Percentiles rank a stretch among this genome's conserved stretches.
These are phyloP conservation scores for Gadopsis bispinosus DNA, from an alignment of 2,797 vertebrate species.

Conservation along the genomic window DNA sequence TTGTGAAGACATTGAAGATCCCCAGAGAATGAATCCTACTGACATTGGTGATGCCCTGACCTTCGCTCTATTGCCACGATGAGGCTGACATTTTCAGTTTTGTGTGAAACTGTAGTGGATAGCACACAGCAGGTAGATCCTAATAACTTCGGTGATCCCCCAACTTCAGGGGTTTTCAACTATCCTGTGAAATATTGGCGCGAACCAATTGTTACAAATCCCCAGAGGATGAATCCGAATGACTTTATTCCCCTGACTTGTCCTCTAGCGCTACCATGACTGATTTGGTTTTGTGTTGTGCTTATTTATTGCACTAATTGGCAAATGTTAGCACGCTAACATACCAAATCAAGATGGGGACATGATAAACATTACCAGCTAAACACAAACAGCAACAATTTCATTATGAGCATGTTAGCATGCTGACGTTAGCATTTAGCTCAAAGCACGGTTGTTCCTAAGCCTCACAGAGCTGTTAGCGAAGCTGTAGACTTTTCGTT, in stretches of 20 bases:
- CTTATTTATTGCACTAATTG: not conserved
- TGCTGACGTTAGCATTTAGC: slow-evolving; percentile 9
- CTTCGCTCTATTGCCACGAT: not conserved
- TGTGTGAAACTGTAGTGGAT: not conserved
- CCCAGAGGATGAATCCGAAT: not conserved
- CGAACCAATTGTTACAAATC: not conserved
- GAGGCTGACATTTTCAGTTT: not conserved
- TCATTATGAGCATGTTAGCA: not conserved
- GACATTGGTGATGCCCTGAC: too few species aligned
- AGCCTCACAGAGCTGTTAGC: not conserved
- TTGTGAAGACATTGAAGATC: too few species aligned
- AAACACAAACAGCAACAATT: not conserved
- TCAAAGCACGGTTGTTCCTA: not conserved
- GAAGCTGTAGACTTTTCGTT: not conserved
- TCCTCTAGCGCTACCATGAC: not conserved
- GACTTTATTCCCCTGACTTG: not conserved
- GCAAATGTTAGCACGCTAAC: slow-evolving; percentile 1
- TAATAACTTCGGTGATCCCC: not conserved
- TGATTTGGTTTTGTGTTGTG: not conserved
- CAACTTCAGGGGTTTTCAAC: not conserved
- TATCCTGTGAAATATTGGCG: not conserved
- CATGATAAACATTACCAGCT: not conserved
- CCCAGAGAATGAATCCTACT: too few species aligned
- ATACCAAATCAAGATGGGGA: not conserved
- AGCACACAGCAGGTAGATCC: not conserved